Percentiles rank a stretch among this genome's conserved stretches.
phyloP scores from a whole-genome alignment of 2,113 vertebrate genomes.

The Podiceps cristatus region DNA sequence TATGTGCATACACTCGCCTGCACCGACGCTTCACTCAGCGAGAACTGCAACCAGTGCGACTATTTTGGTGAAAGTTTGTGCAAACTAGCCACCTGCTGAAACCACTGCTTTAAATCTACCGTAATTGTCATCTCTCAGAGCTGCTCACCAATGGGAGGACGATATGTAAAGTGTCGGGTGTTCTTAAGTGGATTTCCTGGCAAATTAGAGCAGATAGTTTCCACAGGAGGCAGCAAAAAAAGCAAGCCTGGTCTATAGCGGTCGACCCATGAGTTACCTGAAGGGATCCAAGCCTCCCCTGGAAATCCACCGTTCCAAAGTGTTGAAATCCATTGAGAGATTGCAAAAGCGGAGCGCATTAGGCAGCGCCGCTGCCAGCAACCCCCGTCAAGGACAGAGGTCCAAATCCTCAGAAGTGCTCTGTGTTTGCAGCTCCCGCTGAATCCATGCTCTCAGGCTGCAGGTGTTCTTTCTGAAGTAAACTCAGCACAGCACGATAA shows the following conservation, averaged over 20 bases:
- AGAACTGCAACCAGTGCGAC: neutral
- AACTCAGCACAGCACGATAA: neutral
- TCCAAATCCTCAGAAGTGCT: neutral
- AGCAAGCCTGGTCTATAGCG: accelerated
- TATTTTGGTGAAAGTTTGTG: neutral
- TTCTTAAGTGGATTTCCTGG: neutral
- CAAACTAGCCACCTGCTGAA: neutral
- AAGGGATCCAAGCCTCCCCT: neutral
- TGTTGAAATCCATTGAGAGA: neutral
- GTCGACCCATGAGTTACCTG: neutral
- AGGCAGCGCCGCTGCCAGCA: neutral
- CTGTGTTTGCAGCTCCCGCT: neutral
- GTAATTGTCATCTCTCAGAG: neutral
- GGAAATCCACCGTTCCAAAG: neutral
- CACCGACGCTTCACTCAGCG: neutral
- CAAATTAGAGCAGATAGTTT: neutral
- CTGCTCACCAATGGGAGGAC: neutral
- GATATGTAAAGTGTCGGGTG: neutral
- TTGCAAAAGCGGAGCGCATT: neutral
- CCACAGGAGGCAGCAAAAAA: neutral
- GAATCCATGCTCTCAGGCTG: neutral
- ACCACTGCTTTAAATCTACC: neutral
- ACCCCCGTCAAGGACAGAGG: neutral
- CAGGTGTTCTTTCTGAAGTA: constrained; percentile 44
- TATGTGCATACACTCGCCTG: neutral